A percentile compares a stretch with the other conserved stretches of the same genome.
phyloP scores from a whole-genome alignment of 2,888 invertebrate genomes.

The Nomada fabriciana region DNA sequence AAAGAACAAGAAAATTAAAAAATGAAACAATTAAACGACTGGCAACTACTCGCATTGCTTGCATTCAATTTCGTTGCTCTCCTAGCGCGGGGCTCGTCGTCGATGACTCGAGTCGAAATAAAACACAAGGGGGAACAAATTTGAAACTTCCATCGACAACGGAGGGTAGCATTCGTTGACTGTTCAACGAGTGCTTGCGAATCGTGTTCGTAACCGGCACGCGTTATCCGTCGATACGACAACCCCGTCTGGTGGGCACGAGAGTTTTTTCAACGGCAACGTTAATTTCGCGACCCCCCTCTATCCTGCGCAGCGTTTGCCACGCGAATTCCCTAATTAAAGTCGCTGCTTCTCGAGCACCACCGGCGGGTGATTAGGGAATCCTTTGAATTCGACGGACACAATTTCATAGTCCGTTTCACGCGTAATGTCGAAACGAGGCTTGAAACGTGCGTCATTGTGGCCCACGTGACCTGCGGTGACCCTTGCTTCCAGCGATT shows the following conservation, averaged over 20 bases:
- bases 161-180: slow-evolving; percentile 25
- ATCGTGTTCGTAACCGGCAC: slow-evolving; percentile 20
- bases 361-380: slow-evolving; percentile 33
- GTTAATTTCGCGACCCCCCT: slow-evolving; percentile 32
- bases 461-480: background rate
- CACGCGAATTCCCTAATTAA: slow-evolving; percentile 51
- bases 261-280: slow-evolving; percentile 58
- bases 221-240: slow-evolving; percentile 53
- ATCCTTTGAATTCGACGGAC: slow-evolving; percentile 45
- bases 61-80: slow-evolving; percentile 46
- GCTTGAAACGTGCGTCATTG: slow-evolving; percentile 6
- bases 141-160: slow-evolving; percentile 23
- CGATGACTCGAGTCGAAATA: slow-evolving; percentile 8
- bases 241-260: slow-evolving; percentile 43
- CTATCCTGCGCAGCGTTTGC: background rate
- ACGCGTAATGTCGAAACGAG: slow-evolving; percentile 1
- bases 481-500: background rate
- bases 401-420: slow-evolving; percentile 36
- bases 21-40: slow-evolving; percentile 43
- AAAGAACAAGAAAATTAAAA: background rate
- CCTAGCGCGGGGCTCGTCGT: slow-evolving; percentile 25
- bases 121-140: slow-evolving; percentile 24
- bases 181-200: slow-evolving; percentile 43
- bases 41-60: slow-evolving; percentile 42
- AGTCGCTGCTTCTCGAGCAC: slow-evolving; percentile 35